Conservation (phyloP, 1,140 invertebrate species). For the Colletes latitarsis region DNA sequence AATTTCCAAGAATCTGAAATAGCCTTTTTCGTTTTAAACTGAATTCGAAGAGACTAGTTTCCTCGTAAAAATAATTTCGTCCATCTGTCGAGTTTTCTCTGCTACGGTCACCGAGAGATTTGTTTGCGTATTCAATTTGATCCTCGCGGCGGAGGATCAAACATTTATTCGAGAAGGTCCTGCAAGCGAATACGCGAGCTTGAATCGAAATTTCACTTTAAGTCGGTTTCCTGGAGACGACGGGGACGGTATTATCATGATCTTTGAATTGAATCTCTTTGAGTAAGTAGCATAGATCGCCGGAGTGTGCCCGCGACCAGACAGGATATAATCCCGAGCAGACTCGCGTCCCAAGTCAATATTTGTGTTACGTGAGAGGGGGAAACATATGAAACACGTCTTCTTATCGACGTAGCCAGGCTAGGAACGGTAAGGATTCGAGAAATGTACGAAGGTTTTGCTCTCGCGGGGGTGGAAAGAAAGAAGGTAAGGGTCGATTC, state of each 20-base stretch:
- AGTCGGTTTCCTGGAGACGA: background rate
- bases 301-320: constrained; percentile 37
- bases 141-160: background rate
- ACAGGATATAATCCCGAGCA: constrained; percentile 52
- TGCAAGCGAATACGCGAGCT: background rate
- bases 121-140: too few relatives aligned
- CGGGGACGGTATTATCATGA: constrained; percentile 2
- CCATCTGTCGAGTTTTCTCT: too few relatives aligned
- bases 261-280: constrained; percentile 44
- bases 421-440: background rate
- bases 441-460: background rate
- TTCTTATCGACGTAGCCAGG: constrained; percentile 6
- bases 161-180: background rate
- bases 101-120: too few relatives aligned
- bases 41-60: too few relatives aligned
- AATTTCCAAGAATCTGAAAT: too few relatives aligned
- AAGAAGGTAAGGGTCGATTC: background rate
- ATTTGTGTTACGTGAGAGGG: constrained; percentile 49
- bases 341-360: constrained; percentile 56
- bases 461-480: background rate
- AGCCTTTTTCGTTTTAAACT: too few relatives aligned
- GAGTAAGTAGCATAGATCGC: constrained; percentile 28
- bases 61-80: too few relatives aligned
- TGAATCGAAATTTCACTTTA: constrained; percentile 2
- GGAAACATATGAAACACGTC: constrained; percentile 40